Percentiles rank a stretch among this genome's conserved stretches.
Conservation (phyloP, 2,888 invertebrate genomes). For the Taphrorychus bicolor region DNA sequence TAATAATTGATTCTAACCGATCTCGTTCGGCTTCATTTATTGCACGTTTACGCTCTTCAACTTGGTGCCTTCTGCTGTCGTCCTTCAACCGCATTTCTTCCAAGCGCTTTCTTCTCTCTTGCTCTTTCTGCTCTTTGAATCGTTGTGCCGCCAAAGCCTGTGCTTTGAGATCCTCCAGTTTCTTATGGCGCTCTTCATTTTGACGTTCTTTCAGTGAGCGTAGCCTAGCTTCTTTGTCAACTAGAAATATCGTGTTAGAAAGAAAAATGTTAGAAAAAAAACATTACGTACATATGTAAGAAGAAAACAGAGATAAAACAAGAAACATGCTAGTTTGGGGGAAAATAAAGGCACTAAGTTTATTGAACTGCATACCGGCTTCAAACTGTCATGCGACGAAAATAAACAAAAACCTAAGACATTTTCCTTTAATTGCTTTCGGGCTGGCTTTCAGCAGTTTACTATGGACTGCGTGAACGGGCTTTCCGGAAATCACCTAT, state of each 20-base stretch:
- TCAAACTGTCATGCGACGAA: conserved; percentile 29
- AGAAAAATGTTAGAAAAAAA: neutral
- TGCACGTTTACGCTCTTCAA: conserved; percentile 88
- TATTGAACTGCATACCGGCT: conserved; percentile 29
- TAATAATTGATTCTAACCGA: conserved; percentile 82
- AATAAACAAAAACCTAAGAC: conserved; percentile 32
- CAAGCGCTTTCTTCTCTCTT: conserved; percentile 80
- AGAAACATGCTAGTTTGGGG: conserved; percentile 17
- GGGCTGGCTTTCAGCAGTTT: neutral
- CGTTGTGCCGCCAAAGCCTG: conserved; percentile 89
- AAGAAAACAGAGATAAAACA: conserved; percentile 11
- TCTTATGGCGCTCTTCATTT: conserved; percentile 87
- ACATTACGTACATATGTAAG: conserved; percentile 1
- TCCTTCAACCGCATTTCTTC: conserved; percentile 84
- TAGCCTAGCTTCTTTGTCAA: conserved; percentile 71
- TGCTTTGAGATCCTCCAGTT: conserved; percentile 87
- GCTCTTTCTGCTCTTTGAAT: conserved; percentile 88
- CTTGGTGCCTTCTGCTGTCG: conserved; percentile 72
- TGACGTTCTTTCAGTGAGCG: conserved; percentile 83
- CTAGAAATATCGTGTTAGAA: conserved; percentile 45
- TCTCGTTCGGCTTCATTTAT: conserved; percentile 90
- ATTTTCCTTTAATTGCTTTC: conserved; percentile 32
- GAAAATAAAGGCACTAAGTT: conserved; percentile 26
- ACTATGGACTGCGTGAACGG: neutral
- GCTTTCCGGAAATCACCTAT: neutral